Evolutionary conservation across 2,797 vertebrate genomes (phyloP).

Genomic region (Sebastes diaconus): DNA sequence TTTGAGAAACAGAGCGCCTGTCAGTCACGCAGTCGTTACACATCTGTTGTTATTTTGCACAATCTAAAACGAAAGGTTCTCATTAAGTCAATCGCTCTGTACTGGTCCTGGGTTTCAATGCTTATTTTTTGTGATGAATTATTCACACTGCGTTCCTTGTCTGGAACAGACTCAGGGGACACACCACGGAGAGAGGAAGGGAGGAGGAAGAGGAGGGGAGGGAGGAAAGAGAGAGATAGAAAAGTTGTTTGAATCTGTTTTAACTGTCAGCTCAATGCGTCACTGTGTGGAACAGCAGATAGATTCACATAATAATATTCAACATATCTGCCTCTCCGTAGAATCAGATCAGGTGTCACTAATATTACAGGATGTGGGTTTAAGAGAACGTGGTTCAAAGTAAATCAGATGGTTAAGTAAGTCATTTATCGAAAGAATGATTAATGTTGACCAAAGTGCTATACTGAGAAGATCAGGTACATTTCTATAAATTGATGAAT

Average conservation of each 20-base stretch:
- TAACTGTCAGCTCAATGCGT: slow-evolving; percentile 16
- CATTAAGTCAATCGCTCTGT: slow-evolving; percentile 44
- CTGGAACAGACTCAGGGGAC: slow-evolving; percentile 46
- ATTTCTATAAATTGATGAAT: not conserved
- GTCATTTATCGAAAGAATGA: not conserved
- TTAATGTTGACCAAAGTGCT: not conserved
- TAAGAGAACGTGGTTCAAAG: not conserved
- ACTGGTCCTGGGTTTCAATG: slow-evolving; percentile 28
- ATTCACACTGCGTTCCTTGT: slow-evolving; percentile 55
- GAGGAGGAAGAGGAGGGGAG: not conserved
- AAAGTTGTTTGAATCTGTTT: slow-evolving; percentile 27
- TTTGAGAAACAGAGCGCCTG: slow-evolving; percentile 16
- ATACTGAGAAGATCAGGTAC: not conserved
- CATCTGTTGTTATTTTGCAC: slow-evolving; percentile 22
- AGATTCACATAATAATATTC: slow-evolving; percentile 2
- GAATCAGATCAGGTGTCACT: slow-evolving; percentile 4
- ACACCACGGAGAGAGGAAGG: not conserved
- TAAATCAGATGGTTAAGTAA: not conserved
- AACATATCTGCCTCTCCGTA: not conserved
- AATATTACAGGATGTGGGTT: not conserved
- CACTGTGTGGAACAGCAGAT: slow-evolving; percentile 2
- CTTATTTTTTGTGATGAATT: slow-evolving; percentile 60
- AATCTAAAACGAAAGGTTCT: slow-evolving; percentile 32
- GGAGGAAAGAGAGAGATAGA: not conserved
- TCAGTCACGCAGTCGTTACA: slow-evolving; percentile 12